Evolutionary conservation across 2,888 invertebrate genomes (phyloP).

Genomic region (Cheilosia urbana): DNA sequence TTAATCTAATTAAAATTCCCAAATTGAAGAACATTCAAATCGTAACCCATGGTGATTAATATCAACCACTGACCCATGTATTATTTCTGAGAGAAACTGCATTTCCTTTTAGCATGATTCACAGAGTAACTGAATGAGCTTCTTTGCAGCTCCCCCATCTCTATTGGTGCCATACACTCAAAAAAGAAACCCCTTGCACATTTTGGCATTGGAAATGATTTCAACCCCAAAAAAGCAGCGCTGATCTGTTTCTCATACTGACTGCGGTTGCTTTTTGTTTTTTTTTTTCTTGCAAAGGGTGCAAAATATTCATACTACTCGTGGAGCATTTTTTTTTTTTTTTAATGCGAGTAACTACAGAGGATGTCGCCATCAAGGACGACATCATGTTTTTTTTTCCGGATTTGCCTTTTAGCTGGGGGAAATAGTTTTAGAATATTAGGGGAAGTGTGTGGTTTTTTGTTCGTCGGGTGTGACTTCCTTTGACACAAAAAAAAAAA

Average conservation of each 20-base stretch:
- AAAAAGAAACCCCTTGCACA: slow-evolving; percentile 15
- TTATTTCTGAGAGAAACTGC: slow-evolving; percentile 15
- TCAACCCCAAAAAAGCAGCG: background rate
- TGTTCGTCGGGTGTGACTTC: background rate
- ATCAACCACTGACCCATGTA: slow-evolving; percentile 6
- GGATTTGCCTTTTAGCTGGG: slow-evolving; percentile 29
- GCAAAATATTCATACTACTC: slow-evolving; percentile 29
- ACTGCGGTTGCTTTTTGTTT: background rate
- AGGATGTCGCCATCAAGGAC: slow-evolving; percentile 38
- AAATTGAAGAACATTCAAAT: background rate
- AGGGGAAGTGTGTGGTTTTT: slow-evolving; percentile 11
- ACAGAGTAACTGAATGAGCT: slow-evolving; percentile 8
- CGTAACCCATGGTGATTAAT: slow-evolving; percentile 5
- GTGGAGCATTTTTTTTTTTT: slow-evolving; percentile 15
- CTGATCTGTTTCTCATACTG: background rate
- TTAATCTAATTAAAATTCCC: slow-evolving; percentile 21
- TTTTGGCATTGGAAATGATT: background rate
- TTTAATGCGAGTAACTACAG: slow-evolving; percentile 7
- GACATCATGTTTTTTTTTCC: slow-evolving; percentile 30
- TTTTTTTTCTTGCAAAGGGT: background rate
- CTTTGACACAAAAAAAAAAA: background rate
- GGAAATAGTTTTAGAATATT: slow-evolving; percentile 39
- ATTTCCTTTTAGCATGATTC: slow-evolving; percentile 20
- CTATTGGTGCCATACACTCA: too few relatives aligned
- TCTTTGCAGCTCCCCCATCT: too few relatives aligned